A percentile compares a stretch with the other conserved stretches of the same genome.
phyloP scores from a whole-genome alignment of 1,140 invertebrate species.

The Drosophila lacertosa region DNA sequence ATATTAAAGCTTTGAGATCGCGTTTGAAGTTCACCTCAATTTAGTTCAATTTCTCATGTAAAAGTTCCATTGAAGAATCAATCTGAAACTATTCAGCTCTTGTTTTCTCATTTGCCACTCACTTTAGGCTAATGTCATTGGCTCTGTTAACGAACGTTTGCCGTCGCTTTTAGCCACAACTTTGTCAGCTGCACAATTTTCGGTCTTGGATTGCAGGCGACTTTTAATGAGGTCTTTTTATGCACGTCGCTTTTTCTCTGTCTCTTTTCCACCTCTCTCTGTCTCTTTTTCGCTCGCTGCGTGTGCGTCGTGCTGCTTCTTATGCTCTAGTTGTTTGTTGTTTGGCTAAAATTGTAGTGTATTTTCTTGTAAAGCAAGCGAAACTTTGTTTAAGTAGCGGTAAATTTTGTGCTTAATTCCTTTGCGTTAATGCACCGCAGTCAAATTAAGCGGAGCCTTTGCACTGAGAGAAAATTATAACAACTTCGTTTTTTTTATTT shows the following conservation, averaged over 20 bases:
- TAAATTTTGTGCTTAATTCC: slow-evolving; percentile 40
- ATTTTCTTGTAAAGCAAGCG: slow-evolving; percentile 35
- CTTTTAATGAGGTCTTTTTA: slow-evolving; percentile 39
- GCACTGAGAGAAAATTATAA: slow-evolving; percentile 2
- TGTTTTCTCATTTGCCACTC: not conserved
- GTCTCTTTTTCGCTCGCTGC: not conserved
- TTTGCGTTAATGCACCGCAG: slow-evolving; percentile 32
- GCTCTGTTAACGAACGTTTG: not conserved
- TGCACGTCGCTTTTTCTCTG: slow-evolving; percentile 20
- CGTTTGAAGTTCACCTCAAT: no score
- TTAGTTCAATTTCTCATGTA: no score
- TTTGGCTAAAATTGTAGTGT: slow-evolving; percentile 25
- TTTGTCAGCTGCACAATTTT: slow-evolving; percentile 30
- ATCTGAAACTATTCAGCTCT: not conserved
- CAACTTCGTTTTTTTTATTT: slow-evolving; percentile 13
- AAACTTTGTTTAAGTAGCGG: slow-evolving; percentile 48
- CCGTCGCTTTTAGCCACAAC: slow-evolving; percentile 10
- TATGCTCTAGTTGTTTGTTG: slow-evolving; percentile 32
- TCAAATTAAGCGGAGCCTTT: slow-evolving; percentile 22
- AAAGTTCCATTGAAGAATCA: not conserved
- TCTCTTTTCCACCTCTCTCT: not conserved
- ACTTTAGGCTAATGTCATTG: slow-evolving; percentile 25
- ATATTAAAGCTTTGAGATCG: not conserved
- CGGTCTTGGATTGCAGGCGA: slow-evolving; percentile 22
- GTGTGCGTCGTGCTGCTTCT: slow-evolving; percentile 23